phyloP scores from a whole-genome alignment of 2,113 vertebrate species.

The Erpornis zantholeuca region DNA sequence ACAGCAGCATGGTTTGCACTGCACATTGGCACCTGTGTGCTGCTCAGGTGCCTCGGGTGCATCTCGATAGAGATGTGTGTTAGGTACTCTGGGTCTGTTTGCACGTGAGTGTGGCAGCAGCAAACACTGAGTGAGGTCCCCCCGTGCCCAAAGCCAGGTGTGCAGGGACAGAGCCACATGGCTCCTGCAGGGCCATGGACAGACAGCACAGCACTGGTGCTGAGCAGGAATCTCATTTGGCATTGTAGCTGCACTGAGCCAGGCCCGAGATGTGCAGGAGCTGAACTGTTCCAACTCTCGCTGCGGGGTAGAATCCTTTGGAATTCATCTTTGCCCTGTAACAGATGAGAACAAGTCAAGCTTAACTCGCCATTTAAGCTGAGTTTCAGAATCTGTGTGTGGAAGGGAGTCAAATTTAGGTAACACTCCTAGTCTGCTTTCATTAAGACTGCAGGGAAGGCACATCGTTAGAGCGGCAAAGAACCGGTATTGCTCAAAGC shows the following conservation, averaged over 20 bases:
- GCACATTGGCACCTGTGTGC: accelerated
- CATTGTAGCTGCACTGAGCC: not conserved
- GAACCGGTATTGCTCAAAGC: not conserved
- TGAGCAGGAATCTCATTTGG: not conserved
- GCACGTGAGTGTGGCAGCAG: not conserved
- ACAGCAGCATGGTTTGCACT: not conserved
- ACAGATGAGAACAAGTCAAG: not conserved
- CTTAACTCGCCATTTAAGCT: not conserved
- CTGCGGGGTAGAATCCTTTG: not conserved
- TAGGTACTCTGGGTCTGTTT: accelerated
- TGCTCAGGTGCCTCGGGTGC: not conserved
- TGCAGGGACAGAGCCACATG: not conserved
- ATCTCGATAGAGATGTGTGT: accelerated
- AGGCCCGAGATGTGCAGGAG: not conserved
- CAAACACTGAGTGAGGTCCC: accelerated
- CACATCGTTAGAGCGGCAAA: not conserved
- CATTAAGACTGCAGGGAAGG: not conserved
- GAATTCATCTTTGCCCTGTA: not conserved
- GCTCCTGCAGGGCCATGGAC: not conserved
- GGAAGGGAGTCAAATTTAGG: not conserved
- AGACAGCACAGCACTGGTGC: accelerated
- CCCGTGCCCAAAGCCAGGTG: accelerated
- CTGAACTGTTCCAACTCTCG: accelerated
- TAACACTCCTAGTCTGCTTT: not conserved
- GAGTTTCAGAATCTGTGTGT: not conserved